Conservation (phyloP, 2,797 vertebrate genomes). For the Cynopterus sphinx region DNA sequence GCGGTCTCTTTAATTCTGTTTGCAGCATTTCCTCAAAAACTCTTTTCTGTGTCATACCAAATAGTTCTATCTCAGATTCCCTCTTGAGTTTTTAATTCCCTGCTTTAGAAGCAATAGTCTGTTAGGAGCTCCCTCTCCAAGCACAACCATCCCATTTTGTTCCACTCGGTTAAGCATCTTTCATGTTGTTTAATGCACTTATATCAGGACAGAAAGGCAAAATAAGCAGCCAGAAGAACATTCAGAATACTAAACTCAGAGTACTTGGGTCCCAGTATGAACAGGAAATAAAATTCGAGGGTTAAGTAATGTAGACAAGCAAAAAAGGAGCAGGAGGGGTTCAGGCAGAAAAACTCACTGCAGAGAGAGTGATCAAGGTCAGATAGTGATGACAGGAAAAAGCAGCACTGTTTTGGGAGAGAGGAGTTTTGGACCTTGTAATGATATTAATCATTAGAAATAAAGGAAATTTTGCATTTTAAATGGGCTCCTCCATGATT, state of each 20-base stretch:
- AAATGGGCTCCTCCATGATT: not conserved
- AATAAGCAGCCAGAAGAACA: not conserved
- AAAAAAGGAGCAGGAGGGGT: not conserved
- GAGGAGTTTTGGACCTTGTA: not conserved
- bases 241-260: slow-evolving; percentile 28
- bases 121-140: slow-evolving; percentile 43
- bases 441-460: not conserved
- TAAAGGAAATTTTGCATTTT: not conserved
- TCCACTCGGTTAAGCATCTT: slow-evolving; percentile 61
- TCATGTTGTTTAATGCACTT: slow-evolving; percentile 50
- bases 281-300: not conserved
- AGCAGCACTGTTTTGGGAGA: not conserved
- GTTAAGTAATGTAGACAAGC: not conserved
- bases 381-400: not conserved
- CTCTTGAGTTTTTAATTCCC: slow-evolving; percentile 70
- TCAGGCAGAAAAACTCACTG: not conserved
- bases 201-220: slow-evolving; percentile 6
- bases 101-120: slow-evolving; percentile 14
- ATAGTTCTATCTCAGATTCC: slow-evolving; percentile 44
- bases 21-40: slow-evolving; percentile 33
- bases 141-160: slow-evolving; percentile 52
- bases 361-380: not conserved
- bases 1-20: slow-evolving; percentile 35
- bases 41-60: slow-evolving; percentile 3
- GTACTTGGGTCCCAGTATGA: not conserved